These are phyloP conservation scores for Laticauda colubrina DNA, from an alignment of 2,113 vertebrate species.

Conservation along the genomic window DNA sequence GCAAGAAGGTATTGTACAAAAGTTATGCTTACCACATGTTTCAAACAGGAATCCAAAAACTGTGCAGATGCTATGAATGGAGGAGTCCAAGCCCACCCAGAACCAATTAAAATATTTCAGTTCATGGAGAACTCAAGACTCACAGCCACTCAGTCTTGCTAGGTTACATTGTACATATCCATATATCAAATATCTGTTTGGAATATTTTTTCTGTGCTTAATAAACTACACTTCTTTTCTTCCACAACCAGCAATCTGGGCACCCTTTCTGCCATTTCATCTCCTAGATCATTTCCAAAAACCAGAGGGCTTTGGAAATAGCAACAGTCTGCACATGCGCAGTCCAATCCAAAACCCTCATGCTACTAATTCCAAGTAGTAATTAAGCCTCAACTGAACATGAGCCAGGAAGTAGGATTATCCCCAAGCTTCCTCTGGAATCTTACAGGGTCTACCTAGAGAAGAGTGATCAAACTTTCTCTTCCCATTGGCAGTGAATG, in stretches of 20 bases:
- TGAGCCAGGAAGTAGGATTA: background rate
- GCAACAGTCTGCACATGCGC: background rate
- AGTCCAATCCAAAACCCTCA: background rate
- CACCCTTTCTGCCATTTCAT: background rate
- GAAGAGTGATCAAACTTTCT: background rate
- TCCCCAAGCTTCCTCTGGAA: background rate
- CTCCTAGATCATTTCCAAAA: background rate
- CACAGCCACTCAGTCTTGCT: background rate
- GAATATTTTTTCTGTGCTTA: background rate
- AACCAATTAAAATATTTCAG: background rate
- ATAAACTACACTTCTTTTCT: background rate
- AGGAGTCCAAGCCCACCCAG: background rate
- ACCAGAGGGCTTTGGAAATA: background rate
- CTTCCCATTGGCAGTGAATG: background rate
- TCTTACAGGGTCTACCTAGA: background rate
- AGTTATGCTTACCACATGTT: background rate
- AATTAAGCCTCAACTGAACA: background rate
- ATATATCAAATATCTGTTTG: background rate
- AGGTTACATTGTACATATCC: background rate
- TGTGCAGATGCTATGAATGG: background rate
- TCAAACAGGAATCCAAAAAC: background rate
- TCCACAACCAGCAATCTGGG: background rate
- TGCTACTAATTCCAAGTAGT: background rate
- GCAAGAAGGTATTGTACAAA: background rate
- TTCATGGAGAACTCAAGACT: background rate